Percentiles rank a stretch among this genome's conserved stretches.
Evolutionary conservation across 2,888 invertebrate genomes (phyloP).

Genomic region (Prosapia bicincta): DNA sequence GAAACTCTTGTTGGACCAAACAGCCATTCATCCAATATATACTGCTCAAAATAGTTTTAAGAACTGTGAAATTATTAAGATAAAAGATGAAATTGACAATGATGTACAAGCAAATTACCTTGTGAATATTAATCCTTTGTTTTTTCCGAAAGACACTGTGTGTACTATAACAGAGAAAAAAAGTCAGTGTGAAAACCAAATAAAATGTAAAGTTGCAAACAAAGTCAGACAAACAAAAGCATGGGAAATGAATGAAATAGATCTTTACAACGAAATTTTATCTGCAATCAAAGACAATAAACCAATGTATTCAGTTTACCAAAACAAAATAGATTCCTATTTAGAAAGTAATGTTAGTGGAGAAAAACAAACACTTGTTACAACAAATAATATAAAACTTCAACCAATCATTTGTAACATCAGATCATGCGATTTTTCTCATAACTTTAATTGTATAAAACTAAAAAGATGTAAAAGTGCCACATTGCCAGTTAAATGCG

Average conservation of each 20-base stretch:
- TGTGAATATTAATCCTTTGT: not conserved
- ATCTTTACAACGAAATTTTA: slow-evolving; percentile 16
- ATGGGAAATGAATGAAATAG: not conserved
- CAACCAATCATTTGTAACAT: not conserved
- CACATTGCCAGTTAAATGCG: too few relatives aligned
- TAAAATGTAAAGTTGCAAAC: not conserved
- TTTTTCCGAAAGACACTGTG: not conserved
- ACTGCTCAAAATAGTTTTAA: not conserved
- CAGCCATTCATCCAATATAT: not conserved
- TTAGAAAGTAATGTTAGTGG: slow-evolving; percentile 16
- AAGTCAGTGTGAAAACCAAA: not conserved
- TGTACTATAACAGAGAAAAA: not conserved
- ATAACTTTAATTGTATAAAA: not conserved
- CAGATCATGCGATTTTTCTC: not conserved
- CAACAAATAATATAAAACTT: not conserved
- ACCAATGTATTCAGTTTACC: not conserved
- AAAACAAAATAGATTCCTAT: slow-evolving; percentile 8
- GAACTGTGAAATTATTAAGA: not conserved
- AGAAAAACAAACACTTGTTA: slow-evolving; percentile 15
- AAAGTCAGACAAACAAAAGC: not conserved
- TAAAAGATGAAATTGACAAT: not conserved
- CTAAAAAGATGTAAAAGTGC: not conserved
- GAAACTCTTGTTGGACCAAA: not conserved
- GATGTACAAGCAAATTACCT: not conserved
- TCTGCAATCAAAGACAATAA: slow-evolving; percentile 14